Conservation (phyloP, 2,797 vertebrate species). For the Pangasius macronema region DNA sequence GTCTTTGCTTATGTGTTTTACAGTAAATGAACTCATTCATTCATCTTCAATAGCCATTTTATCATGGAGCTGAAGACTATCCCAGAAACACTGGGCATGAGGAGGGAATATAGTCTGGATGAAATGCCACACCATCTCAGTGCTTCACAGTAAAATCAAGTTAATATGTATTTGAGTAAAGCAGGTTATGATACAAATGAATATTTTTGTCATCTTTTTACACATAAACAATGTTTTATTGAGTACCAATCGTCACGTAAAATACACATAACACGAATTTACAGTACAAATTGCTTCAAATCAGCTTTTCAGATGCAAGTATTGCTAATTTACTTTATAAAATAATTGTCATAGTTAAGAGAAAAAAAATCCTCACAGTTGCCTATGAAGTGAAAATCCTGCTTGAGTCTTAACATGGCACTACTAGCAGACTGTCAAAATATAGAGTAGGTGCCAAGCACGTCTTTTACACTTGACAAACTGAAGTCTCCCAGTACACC, state of each 20-base stretch:
- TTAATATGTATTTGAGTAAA: too few relatives aligned
- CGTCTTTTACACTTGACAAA: constrained; percentile 12
- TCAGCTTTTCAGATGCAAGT: not conserved
- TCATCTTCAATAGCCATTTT: too few relatives aligned
- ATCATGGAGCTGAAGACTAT: not conserved
- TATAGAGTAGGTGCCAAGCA: not conserved
- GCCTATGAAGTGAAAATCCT: not conserved
- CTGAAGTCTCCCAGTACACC: not conserved
- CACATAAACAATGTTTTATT: too few relatives aligned
- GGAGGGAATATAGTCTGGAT: not conserved
- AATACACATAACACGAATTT: too few relatives aligned
- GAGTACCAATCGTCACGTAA: too few relatives aligned
- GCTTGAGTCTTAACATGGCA: not conserved
- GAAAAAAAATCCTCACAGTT: not conserved
- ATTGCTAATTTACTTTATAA: not conserved
- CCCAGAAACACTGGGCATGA: not conserved
- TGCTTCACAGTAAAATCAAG: not conserved
- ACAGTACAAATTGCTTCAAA: not conserved
- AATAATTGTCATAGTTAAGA: not conserved
- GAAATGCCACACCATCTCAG: not conserved
- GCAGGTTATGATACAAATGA: too few relatives aligned
- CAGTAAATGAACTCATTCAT: not conserved
- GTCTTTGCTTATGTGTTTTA: not conserved
- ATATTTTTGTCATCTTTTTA: too few relatives aligned
- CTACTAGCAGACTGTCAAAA: not conserved